These are phyloP conservation scores for Ictalurus punctatus DNA, from an alignment of 2,113 vertebrate genomes.

Conservation along the genomic window DNA sequence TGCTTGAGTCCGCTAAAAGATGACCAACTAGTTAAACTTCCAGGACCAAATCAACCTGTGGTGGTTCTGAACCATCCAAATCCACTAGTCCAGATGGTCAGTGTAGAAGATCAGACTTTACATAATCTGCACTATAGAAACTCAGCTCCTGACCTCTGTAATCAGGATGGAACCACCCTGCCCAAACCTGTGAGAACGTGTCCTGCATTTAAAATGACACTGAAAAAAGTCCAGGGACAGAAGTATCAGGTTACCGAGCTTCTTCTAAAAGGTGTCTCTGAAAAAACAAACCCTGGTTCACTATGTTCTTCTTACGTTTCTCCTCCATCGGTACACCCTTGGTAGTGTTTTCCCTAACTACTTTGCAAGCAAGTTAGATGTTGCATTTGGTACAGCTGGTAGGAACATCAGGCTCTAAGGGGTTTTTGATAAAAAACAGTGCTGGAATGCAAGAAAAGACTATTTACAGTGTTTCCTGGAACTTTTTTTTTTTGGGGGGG, in stretches of 20 bases:
- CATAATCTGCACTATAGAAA: conserved; percentile 8
- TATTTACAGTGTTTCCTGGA: background rate
- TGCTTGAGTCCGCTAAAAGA: conserved; percentile 76
- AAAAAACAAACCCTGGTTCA: conserved; percentile 1
- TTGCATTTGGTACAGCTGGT: background rate
- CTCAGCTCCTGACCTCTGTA: background rate
- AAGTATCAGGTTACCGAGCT: conserved; percentile 82
- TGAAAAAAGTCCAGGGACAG: conserved; percentile 86
- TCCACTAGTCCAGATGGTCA: conserved; percentile 52
- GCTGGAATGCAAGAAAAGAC: background rate
- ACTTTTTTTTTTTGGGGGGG: background rate
- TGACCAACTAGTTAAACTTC: conserved; percentile 83
- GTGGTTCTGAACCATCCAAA: conserved; percentile 92
- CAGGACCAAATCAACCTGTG: conserved; percentile 89
- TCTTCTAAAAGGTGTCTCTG: conserved; percentile 46
- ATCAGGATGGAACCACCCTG: background rate
- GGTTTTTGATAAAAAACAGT: background rate
- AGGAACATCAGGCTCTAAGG: background rate
- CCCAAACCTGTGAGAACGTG: conserved; percentile 69
- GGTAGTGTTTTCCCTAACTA: background rate
- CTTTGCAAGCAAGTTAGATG: background rate
- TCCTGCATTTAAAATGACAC: conserved; percentile 88
- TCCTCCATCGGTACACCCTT: background rate
- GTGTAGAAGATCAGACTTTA: conserved; percentile 19
- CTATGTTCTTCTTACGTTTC: background rate